Base-by-base conservation (phyloP, 1,140 invertebrate genomes). In the Zaprionus capensis region DNA sequence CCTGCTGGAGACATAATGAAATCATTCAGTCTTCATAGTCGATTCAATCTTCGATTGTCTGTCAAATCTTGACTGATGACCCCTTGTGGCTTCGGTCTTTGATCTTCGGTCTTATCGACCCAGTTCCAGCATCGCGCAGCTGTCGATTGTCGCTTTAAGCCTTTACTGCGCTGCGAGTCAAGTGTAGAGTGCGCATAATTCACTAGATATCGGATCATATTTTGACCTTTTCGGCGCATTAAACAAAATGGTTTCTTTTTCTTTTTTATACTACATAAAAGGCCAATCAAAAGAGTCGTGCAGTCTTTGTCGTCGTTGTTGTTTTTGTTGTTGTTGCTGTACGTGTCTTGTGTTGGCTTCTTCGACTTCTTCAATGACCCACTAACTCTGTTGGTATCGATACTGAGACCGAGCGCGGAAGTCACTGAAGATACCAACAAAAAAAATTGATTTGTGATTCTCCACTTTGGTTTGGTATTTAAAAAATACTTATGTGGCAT, bases 321-420 rank as follows among this genome's bases (percentile, higher is more conserved):
- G 58, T 57, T 57, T 28, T 46, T 34, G 56, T 53, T 22, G 63
- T 53, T 28, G 34, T 12, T 58, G 22, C 28, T 28, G 31, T 57
- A 46, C 15, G n/a, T 61, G 61, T 64, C 36, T 59, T 31, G 31
- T 38, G 22, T 26, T 49, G 36, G 53, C 44, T 17, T 63, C 11
- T 66, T 55, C 24, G 55, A 53, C 70, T 72, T 59, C 66, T 63
- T 69, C 71, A 74, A 70, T 74, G 72, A 75, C 72, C 72, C 59
- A 75, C 72, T 71, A 71, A 71, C 38, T 46, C 38, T 46, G 41
- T 6, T 9, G 41, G 6, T 46, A 46, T 46, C 41, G n/a, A 46
- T 46, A 46, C 20, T 14, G 34, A 11, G 14, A 63, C 31, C 53
- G 26, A 58, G 66, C 67, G 49, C 66, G 66, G 66, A 70, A 75